Conservation (phyloP, 2,797 vertebrate genomes). For the Acanthornis magna region DNA sequence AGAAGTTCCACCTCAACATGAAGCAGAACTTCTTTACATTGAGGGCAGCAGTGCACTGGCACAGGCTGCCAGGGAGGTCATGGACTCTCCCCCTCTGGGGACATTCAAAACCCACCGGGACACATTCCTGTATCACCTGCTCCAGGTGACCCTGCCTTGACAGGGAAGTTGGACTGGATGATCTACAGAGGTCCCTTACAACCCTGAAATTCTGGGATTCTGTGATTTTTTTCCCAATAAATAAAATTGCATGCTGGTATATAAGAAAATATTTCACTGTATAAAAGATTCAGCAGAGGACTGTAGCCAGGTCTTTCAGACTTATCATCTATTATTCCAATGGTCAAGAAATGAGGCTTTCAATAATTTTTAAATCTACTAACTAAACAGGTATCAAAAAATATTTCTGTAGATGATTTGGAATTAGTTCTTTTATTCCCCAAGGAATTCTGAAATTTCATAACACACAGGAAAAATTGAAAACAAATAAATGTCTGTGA, state of each 20-base stretch:
- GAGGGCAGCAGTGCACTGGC: not conserved
- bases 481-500: not conserved
- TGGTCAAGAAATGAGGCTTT: not conserved
- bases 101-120: not conserved
- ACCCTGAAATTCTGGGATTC: not conserved
- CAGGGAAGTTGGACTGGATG: no score
- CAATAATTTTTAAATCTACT: not conserved
- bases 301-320: not conserved
- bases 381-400: not conserved
- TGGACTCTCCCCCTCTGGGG: not conserved
- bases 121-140: not conserved
- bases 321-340: not conserved
- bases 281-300: not conserved
- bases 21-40: not conserved
- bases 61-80: not conserved
- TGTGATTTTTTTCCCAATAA: not conserved
- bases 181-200: not conserved
- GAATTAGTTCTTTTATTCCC: not conserved
- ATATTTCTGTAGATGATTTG: not conserved
- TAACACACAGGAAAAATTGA: accelerated
- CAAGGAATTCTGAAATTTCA: not conserved
- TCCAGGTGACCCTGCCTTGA: not conserved
- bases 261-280: not conserved
- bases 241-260: not conserved
- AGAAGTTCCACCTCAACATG: not conserved